Percentiles rank a stretch among this genome's conserved stretches.
These are phyloP conservation scores for Trichacis sp. DNA, from an alignment of 2,888 invertebrate species.

Conservation along the genomic window DNA sequence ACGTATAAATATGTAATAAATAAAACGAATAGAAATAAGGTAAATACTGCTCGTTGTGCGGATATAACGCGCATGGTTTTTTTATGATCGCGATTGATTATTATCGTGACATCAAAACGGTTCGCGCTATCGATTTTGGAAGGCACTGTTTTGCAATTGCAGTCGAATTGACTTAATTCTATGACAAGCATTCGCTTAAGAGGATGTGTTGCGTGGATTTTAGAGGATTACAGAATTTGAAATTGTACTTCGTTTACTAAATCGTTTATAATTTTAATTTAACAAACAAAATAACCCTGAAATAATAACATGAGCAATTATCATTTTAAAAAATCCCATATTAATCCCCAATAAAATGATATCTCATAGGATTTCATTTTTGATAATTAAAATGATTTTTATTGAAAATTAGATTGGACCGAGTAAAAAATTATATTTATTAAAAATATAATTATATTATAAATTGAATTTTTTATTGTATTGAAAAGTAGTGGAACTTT, in stretches of 20 bases:
- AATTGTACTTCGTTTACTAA: too few species aligned
- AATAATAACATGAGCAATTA: neutral
- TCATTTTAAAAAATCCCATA: too few species aligned
- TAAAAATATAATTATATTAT: too few species aligned
- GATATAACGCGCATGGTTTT: neutral
- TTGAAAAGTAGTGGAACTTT: too few species aligned
- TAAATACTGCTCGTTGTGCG: slow-evolving; percentile 43
- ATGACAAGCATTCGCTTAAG: slow-evolving; percentile 11
- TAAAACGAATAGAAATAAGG: neutral
- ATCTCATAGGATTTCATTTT: neutral
- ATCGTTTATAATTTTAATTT: too few species aligned
- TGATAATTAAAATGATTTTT: neutral
- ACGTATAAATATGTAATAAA: neutral
- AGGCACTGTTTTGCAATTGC: slow-evolving; percentile 31
- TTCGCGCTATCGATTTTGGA: slow-evolving; percentile 17
- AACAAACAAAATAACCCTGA: neutral
- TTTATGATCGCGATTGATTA: neutral
- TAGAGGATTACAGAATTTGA: too few species aligned
- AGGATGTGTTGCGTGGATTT: neutral
- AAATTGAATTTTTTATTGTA: too few species aligned
- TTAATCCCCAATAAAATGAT: too few species aligned
- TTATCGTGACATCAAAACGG: slow-evolving; percentile 9
- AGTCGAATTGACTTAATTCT: slow-evolving; percentile 16
- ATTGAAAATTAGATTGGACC: too few species aligned
- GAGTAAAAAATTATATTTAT: too few species aligned